Base-by-base conservation (phyloP, 1,140 invertebrate species). In the Trachymyrmex septentrionalis region DNA sequence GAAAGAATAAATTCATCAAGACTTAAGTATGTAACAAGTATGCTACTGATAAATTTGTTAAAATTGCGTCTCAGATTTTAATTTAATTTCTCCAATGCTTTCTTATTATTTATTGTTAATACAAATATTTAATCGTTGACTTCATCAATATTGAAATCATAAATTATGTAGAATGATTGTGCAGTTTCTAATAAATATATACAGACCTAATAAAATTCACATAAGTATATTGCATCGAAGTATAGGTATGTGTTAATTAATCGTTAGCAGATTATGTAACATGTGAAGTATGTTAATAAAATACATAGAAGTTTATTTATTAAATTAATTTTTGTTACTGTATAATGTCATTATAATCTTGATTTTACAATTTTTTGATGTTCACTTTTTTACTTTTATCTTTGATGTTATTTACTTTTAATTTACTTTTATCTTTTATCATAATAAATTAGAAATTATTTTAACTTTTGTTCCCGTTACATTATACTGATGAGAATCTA, bases 41-140 rank as follows among this genome's bases (percentile, higher is more conserved):
- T 34, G 6, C 0, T 7, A 34, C 6, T 34, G 34, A 34, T 6
- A 34, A 34, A 34, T 34, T 34, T 34, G 6, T 34, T 34, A 34
- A 34, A 34, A 6, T 7, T 34, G 34, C 34, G 2, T 34, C 34
- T 12, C 4, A 73, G 10, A 6, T 90, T 64, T 96, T 96, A 96
- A 85, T 94, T 87, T 55, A 96, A 97, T 21, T 91, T 93, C 2
- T 96, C 92, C 0, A 34, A 34, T 30, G 14, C n/a, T 73, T 10
- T n/a, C 67, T 14, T 30, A 34, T 34, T 34, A 30, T 10, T 48
- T 48, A 48, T 48, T 21, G 2, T 27, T 9, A 48, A 71, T 48
- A 34, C 4, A 34, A 34, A 6, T 34, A 21, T 1, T 71, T 50
- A 50, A 27, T 50, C 16, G 2, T n/a, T 4, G 3, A 30, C 10